These are phyloP conservation scores for Carcinoscorpius rotundicauda DNA, from an alignment of 1,140 invertebrate genomes.

Conservation along the genomic window DNA sequence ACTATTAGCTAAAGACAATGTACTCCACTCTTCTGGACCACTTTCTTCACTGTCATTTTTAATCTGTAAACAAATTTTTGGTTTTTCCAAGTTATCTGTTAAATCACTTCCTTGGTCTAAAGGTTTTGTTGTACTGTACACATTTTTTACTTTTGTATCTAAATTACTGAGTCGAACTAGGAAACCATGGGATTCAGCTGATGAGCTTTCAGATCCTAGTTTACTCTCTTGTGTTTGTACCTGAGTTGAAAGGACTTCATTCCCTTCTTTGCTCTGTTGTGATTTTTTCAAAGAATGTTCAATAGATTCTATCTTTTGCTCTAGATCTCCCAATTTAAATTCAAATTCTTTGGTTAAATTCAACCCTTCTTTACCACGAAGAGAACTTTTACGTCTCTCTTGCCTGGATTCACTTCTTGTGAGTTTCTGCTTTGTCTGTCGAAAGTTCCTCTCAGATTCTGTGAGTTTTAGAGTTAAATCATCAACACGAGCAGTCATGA, in stretches of 20 bases:
- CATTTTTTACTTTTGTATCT: slow-evolving; percentile 16
- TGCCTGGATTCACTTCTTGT: slow-evolving; percentile 55
- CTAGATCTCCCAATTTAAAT: slow-evolving; percentile 64
- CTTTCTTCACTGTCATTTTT: slow-evolving; percentile 9
- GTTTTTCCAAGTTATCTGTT: slow-evolving; percentile 12
- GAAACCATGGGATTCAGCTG: slow-evolving; percentile 5
- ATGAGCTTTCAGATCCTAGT: no score
- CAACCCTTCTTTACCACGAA: slow-evolving; percentile 61
- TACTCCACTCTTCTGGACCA: slow-evolving; percentile 17
- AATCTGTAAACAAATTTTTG: slow-evolving; percentile 17
- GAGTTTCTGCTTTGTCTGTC: slow-evolving; percentile 61
- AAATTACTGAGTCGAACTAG: slow-evolving; percentile 14
- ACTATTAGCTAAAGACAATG: slow-evolving; percentile 16
- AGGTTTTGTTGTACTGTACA: no score
- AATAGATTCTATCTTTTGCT: slow-evolving; percentile 55
- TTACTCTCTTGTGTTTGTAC: no score
- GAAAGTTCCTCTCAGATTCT: slow-evolving; percentile 65
- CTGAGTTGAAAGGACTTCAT: no score
- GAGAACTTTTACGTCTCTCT: slow-evolving; percentile 59
- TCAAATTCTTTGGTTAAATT: slow-evolving; percentile 67
- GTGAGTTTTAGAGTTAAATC: slow-evolving; percentile 68
- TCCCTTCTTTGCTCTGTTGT: no score
- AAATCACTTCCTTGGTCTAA: no score
- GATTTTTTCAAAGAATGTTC: slow-evolving; percentile 33
- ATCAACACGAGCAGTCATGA: slow-evolving; percentile 70